Percentiles rank a stretch among this genome's conserved stretches.
Evolutionary conservation across 1,140 invertebrate species (phyloP).

Genomic region (Rhyzopertha dominica): DNA sequence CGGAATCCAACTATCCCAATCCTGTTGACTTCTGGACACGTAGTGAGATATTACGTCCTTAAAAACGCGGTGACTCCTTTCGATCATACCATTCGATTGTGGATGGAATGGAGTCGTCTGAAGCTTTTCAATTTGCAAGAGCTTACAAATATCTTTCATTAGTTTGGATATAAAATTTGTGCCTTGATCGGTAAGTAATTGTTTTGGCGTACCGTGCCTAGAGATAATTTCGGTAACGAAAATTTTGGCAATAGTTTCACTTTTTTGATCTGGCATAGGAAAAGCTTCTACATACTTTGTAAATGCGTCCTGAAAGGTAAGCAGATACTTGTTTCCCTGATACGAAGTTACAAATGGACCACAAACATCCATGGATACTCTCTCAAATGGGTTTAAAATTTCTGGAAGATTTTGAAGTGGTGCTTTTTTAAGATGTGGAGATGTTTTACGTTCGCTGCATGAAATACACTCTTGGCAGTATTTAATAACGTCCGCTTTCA

Average conservation of each 20-base stretch:
- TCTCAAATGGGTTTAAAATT: constrained; percentile 36
- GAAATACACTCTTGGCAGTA: constrained; percentile 18
- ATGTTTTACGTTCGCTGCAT: constrained; percentile 22
- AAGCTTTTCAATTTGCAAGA: constrained; percentile 34
- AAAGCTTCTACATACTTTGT: constrained; percentile 28
- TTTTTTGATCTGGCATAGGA: constrained; percentile 24
- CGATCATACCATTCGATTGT: constrained; percentile 24
- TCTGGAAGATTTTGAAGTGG: constrained; percentile 19
- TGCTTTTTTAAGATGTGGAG: constrained; percentile 8
- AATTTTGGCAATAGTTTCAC: constrained; percentile 20
- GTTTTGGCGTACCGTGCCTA: constrained; percentile 29
- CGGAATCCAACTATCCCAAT: constrained; percentile 40
- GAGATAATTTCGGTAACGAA: constrained; percentile 30
- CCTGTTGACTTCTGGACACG: constrained; percentile 19
- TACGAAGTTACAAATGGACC: constrained; percentile 29
- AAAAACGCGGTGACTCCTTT: constrained; percentile 22
- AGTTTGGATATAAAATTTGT: constrained; percentile 32
- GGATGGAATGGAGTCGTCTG: constrained; percentile 33
- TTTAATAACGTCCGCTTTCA: constrained; percentile 19
- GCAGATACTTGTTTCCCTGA: constrained; percentile 37
- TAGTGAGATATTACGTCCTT: constrained; percentile 21
- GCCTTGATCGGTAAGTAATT: constrained; percentile 35
- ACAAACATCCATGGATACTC: constrained; percentile 42
- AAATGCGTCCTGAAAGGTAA: constrained; percentile 37
- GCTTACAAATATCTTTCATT: constrained; percentile 26